Base-by-base conservation (phyloP, 2,113 vertebrate genomes). In the Petrocephalus microphthalmus region DNA sequence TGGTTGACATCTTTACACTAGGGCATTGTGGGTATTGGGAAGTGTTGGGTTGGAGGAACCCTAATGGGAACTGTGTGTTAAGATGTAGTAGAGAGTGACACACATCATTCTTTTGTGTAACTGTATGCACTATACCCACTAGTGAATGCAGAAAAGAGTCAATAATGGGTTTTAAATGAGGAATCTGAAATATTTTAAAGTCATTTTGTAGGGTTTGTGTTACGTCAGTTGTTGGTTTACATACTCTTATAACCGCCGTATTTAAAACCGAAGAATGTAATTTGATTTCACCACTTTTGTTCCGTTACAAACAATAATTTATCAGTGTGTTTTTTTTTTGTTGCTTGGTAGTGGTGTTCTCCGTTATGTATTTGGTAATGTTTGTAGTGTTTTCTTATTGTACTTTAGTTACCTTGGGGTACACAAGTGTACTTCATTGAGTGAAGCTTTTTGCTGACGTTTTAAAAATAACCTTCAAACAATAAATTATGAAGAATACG, bases 161-260 rank as follows among this genome's bases (percentile, higher is more conserved):
- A 88, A 54, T 49, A 57, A 67, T 81, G 57, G 78, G 84, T 52
- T 89, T 74, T 29, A 84, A 90, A 64, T 90, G 78, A 89, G 89
- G 85, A 90, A 67, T 67, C 87, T 7, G 86, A 89, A 89, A 86
- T 84, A n/a, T 37, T 82, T 91, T 52, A 20, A 88, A 87, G 33
- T 60, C 56, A 86, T 89, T 88, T 88, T 89, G 88, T 91, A 91
- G 89, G 84, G 53, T 67, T 60, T 88, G 45, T 33, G 67, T 89
- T 89, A 90, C 91, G 84, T 91, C 60, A 87, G 90, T 90, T 74
- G 87, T 81, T n/a, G 84, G 71, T 88, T 42, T 89, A 64, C 90
- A 64, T 42, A 37, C 74, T 22, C 87, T 88, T 87, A 67, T 89
- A 57, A 89, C 60, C 47, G 57, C 88, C 89, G 87, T 92, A 90